Percentiles rank a stretch among this genome's conserved stretches.
Evolutionary conservation across 2,113 vertebrate species (phyloP).

Genomic region (Seriola quinqueradiata): DNA sequence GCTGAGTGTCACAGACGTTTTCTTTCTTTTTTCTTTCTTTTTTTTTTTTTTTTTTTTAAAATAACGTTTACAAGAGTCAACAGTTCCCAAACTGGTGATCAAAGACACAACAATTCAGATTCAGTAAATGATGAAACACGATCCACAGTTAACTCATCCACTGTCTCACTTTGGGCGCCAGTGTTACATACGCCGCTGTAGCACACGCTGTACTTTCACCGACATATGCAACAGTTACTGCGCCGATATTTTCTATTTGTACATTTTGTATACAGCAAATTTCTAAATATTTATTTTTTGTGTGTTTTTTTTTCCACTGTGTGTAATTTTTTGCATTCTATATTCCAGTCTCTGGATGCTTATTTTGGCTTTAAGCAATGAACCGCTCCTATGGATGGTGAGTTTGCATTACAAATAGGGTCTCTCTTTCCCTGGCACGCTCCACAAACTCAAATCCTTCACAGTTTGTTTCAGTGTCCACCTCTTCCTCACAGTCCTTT

Average conservation of each 20-base stretch:
- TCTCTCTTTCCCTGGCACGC: slow-evolving; percentile 52
- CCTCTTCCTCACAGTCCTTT: slow-evolving; percentile 65
- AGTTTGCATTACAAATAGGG: slow-evolving; percentile 69
- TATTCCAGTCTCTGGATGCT: slow-evolving; percentile 71
- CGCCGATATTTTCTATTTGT: slow-evolving; percentile 48
- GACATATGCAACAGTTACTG: slow-evolving; percentile 43
- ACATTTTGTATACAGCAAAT: slow-evolving; percentile 56
- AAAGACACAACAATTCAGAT: slow-evolving; percentile 16
- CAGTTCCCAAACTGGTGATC: slow-evolving; percentile 23
- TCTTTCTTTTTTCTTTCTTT: background rate
- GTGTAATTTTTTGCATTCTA: slow-evolving; percentile 65
- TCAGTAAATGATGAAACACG: slow-evolving; percentile 31
- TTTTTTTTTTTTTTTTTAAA: no score
- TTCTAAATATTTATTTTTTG: slow-evolving; percentile 16
- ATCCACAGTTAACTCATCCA: slow-evolving; percentile 34
- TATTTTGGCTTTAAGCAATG: slow-evolving; percentile 81
- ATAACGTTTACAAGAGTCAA: slow-evolving; percentile 1
- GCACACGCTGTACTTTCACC: slow-evolving; percentile 41
- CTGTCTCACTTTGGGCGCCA: background rate
- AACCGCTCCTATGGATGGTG: slow-evolving; percentile 63
- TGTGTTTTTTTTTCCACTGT: slow-evolving; percentile 29
- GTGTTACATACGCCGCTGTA: slow-evolving; percentile 14
- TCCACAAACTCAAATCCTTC: slow-evolving; percentile 79
- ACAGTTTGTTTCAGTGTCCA: slow-evolving; percentile 79
- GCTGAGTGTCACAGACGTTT: background rate